Percentiles rank a stretch among this genome's conserved stretches.
Evolutionary conservation across 2,113 vertebrate species (phyloP).

Genomic region (Neotoma lepida): DNA sequence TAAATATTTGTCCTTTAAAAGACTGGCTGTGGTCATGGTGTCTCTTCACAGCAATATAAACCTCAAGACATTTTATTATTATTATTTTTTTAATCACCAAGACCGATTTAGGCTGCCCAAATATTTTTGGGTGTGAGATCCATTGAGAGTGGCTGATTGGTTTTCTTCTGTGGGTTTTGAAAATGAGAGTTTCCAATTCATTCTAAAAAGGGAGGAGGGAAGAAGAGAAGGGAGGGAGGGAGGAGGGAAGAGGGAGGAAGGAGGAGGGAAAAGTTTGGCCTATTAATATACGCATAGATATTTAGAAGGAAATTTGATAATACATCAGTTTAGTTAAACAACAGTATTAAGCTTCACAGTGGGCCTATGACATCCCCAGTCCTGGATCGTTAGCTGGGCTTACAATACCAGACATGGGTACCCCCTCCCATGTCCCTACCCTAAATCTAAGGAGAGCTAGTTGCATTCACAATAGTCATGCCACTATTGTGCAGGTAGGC

Average conservation of each 20-base stretch:
- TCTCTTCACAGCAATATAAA: no score
- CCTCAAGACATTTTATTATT: no score
- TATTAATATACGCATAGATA: not conserved
- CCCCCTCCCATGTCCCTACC: no score
- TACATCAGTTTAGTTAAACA: not conserved
- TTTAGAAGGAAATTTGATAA: not conserved
- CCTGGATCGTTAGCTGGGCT: not conserved
- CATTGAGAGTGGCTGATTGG: not conserved
- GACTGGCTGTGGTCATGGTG: no score
- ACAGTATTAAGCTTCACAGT: not conserved
- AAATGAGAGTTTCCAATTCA: constrained; percentile 9
- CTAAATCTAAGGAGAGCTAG: not conserved
- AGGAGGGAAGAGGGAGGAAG: not conserved
- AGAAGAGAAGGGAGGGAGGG: not conserved
- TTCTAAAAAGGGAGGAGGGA: not conserved
- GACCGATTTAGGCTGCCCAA: not conserved
- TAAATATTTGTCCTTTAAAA: no score
- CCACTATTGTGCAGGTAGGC: not conserved
- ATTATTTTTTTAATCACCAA: not conserved
- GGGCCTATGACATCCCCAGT: not conserved
- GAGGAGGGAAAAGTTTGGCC: not conserved
- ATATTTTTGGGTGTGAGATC: not conserved
- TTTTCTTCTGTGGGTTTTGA: not conserved
- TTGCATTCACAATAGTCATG: not conserved
- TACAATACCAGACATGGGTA: not conserved